A percentile compares a stretch with the other conserved stretches of the same genome.
These are phyloP conservation scores for Tetragnatha montana DNA, from an alignment of 2,888 invertebrate species.

Conservation along the genomic window DNA sequence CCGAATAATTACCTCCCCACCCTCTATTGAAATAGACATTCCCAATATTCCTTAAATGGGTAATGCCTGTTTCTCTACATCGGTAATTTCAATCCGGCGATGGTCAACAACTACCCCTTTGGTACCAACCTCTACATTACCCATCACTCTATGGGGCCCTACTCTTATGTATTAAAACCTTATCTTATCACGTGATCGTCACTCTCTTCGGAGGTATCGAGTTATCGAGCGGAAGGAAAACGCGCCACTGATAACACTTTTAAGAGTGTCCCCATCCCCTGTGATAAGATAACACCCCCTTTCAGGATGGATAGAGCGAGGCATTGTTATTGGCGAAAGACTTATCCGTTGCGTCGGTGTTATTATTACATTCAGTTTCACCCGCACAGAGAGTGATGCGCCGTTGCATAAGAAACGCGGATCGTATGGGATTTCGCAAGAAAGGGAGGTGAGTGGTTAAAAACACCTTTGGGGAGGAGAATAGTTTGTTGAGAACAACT, in stretches of 20 bases:
- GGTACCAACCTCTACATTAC: too few species aligned
- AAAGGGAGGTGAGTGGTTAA: background rate
- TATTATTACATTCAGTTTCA: constrained; percentile 45
- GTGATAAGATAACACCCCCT: constrained; percentile 42
- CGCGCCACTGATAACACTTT: constrained; percentile 55
- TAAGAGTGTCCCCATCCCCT: constrained; percentile 13
- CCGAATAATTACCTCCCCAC: too few species aligned
- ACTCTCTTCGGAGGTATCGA: constrained; percentile 21
- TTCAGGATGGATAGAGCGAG: constrained; percentile 13
- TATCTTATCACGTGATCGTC: constrained; percentile 40
- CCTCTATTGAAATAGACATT: too few species aligned
- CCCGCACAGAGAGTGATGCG: background rate
- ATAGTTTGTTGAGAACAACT: background rate
- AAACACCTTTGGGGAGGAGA: background rate
- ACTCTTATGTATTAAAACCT: background rate
- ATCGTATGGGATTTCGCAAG: background rate
- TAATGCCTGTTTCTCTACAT: too few species aligned
- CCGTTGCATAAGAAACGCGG: background rate
- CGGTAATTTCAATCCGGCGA: too few species aligned
- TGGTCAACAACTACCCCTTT: too few species aligned
- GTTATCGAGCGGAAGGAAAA: constrained; percentile 58
- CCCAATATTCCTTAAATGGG: too few species aligned
- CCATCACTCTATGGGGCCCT: too few species aligned
- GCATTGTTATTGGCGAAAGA: constrained; percentile 54
- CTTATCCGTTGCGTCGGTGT: background rate